phyloP scores from a whole-genome alignment of 1,140 invertebrate species.

The Diprion similis region DNA sequence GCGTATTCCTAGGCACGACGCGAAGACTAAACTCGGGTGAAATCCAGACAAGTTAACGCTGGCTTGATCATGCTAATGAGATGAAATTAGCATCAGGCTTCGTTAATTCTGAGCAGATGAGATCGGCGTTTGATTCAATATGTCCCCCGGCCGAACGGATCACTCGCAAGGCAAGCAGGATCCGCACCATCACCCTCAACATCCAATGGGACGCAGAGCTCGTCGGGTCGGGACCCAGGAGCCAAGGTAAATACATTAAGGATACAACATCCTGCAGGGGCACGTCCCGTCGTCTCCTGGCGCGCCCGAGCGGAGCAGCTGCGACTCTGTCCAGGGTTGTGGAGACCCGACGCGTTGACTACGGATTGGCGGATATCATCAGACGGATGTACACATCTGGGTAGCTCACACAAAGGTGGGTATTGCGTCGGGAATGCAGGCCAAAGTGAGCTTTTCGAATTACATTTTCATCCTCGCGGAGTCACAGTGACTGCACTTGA shows the following conservation, averaged over 20 bases:
- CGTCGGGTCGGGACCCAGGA: conserved; percentile 21
- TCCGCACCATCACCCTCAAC: too few species aligned
- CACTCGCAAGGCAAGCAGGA: conserved; percentile 24
- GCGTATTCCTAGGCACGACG: conserved; percentile 29
- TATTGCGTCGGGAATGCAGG: too few species aligned
- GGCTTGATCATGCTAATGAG: conserved; percentile 31
- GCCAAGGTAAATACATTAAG: conserved; percentile 54
- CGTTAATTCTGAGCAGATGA: conserved; percentile 3
- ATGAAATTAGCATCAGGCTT: conserved; percentile 21
- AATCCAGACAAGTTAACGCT: conserved; percentile 15
- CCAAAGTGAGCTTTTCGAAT: too few species aligned
- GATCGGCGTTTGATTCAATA: conserved; percentile 13
- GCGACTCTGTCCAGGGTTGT: neutral
- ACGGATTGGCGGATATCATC: neutral
- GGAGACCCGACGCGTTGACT: neutral
- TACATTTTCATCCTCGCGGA: too few species aligned
- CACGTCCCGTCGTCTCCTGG: conserved; percentile 30
- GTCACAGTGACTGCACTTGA: too few species aligned
- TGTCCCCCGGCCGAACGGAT: conserved; percentile 30
- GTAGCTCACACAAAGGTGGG: neutral
- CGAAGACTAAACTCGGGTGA: neutral
- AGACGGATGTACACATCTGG: neutral
- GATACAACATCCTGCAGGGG: conserved; percentile 45
- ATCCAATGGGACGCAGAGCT: too few species aligned
- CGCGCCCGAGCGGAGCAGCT: neutral